Evolutionary conservation across 2,888 invertebrate genomes (phyloP).

Genomic region (Cosmopolites sordidus): DNA sequence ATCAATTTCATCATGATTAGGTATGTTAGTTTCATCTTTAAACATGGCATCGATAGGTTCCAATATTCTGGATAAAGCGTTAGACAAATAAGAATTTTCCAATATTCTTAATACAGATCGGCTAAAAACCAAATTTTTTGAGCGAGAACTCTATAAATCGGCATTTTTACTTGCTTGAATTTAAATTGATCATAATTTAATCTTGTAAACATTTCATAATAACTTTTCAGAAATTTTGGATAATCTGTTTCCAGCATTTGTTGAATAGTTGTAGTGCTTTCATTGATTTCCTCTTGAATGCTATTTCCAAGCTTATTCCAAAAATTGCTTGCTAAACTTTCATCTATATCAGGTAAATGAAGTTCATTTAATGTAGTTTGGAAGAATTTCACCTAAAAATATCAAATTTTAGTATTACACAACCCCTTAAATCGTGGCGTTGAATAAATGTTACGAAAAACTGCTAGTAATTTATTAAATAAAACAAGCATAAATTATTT

Average conservation of each 20-base stretch:
- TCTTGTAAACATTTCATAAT: slow-evolving; percentile 69
- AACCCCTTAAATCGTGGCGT: too few relatives aligned
- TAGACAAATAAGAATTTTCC: slow-evolving; percentile 81
- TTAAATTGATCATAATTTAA: slow-evolving; percentile 59
- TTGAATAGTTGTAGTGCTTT: slow-evolving; percentile 58
- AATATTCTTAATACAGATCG: slow-evolving; percentile 62
- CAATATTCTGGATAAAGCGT: slow-evolving; percentile 75
- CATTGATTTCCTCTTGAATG: slow-evolving; percentile 53
- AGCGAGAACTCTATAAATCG: background rate
- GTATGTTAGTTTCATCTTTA: slow-evolving; percentile 61
- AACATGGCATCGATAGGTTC: slow-evolving; percentile 84
- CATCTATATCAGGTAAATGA: slow-evolving; percentile 51
- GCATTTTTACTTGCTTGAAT: slow-evolving; percentile 56
- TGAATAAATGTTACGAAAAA: too few relatives aligned
- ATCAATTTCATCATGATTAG: slow-evolving; percentile 74
- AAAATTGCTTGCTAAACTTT: slow-evolving; percentile 52
- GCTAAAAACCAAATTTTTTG: slow-evolving; percentile 35
- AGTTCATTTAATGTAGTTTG: slow-evolving; percentile 50
- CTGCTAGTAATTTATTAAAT: too few relatives aligned
- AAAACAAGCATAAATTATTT: too few relatives aligned
- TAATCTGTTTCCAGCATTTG: slow-evolving; percentile 85
- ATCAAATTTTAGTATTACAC: too few relatives aligned
- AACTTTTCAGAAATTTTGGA: slow-evolving; percentile 78
- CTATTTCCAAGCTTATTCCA: slow-evolving; percentile 52
- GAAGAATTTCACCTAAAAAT: slow-evolving; percentile 48